Base-by-base conservation (phyloP, 2,888 invertebrate genomes). In the Cosmia trapezina region DNA sequence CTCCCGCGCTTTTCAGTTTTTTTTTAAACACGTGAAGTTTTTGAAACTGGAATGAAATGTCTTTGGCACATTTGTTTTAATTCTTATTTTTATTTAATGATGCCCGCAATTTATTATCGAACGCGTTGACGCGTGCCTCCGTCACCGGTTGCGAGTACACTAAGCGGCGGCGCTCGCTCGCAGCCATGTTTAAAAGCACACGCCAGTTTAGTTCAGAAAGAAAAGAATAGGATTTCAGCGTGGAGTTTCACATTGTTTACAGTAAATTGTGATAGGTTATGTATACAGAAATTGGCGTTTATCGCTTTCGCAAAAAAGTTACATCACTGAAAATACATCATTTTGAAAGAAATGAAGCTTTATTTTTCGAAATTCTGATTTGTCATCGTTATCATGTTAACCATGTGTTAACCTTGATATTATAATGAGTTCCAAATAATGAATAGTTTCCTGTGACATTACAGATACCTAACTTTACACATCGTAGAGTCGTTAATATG, bases 101-200 rank as follows among this genome's bases (percentile, higher is more conserved):
- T 78, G 83, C 85, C 85, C 81, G 87, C 86, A 83, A 80, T 83
- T 87, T 87, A 77, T 86, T 82, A 80, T 85, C 71, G 83, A 84
- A 87, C 84, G 86, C 80, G 83, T 85, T 79, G 88, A 91, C 94
- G 93, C 93, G 94, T 92, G 93, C 88, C 88, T 83, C 88, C 91
- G 89, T 82, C 92, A 89, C 88, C 90, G 93, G 94, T 92, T 93
- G 93, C 89, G 92, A 88, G 91, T 90, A 89, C 85, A 95, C 95
- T 95, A 94, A 94, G 69, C 86, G 90, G 81, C 86, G 89, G 89
- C 91, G 89, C 86, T 91, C 87, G 86, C 78, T 83, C 89, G 79
- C 91, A 85, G 93, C 93, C 94, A 93, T 95, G 94, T 95, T 94
- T 93, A 94, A 94, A 89, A 93, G 93, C 95, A 92, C 92, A 91